phyloP scores from a whole-genome alignment of 2,888 invertebrate species.

The Cheilosia pagana region DNA sequence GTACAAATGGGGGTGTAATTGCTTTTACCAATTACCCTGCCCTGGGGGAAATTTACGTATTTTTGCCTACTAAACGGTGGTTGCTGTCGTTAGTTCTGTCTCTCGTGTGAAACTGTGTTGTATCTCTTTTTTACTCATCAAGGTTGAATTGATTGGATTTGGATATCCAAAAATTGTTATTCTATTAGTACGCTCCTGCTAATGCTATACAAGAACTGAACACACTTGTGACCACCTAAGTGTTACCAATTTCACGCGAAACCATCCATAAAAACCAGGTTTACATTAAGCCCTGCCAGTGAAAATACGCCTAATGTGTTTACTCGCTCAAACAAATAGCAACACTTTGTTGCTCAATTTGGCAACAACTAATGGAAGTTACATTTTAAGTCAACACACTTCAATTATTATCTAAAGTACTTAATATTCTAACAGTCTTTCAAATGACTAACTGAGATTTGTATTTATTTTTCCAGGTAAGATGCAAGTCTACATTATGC shows the following conservation, averaged over 20 bases:
- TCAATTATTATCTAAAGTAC: neutral
- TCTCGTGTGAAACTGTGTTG: neutral
- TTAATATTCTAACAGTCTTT: neutral
- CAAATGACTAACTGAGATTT: neutral
- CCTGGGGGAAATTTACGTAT: slow-evolving; percentile 3
- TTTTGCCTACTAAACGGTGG: slow-evolving; percentile 17
- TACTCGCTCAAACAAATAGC: neutral
- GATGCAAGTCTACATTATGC: slow-evolving; percentile 42
- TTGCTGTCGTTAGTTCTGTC: neutral
- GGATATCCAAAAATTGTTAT: no score
- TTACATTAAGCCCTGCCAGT: neutral
- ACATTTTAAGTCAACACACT: neutral
- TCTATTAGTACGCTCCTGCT: no score
- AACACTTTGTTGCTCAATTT: neutral
- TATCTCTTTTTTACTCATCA: neutral
- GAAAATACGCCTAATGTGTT: neutral
- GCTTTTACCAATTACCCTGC: slow-evolving; percentile 47
- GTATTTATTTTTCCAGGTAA: slow-evolving; percentile 51
- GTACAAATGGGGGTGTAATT: slow-evolving; percentile 37
- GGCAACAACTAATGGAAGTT: neutral
- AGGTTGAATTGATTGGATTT: neutral
- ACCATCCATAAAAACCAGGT: no score
- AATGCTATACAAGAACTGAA: no score
- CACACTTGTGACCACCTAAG: no score
- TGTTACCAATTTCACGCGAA: no score